Evolutionary conservation across 2,113 vertebrate genomes (phyloP), one percentile per base, ranked within the genome.

Genomic region (Ellobius talpinus): DNA sequence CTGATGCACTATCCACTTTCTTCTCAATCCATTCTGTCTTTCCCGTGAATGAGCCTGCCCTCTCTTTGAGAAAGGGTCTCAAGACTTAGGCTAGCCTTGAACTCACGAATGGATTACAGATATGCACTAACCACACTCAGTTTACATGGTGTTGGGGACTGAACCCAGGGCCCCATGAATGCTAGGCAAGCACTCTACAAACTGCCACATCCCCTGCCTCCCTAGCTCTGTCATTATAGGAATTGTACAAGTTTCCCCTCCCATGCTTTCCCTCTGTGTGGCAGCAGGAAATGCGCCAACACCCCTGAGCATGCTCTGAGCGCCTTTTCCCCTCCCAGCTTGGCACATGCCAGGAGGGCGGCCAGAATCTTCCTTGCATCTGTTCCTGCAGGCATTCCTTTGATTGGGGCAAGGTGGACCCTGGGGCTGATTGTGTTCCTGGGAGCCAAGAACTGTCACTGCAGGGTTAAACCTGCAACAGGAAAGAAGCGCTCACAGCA

Each of bases 401-500:
- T 93, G 89, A 61, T 90, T 90, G 87, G 74, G 21, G 24, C 47
- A 12, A 29, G 92, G 81, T 52, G 3, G 24, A 24, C 86, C 90
- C 95, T 47, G 81, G 91, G 85, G 76, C 95, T 82, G 92, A 74
- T 73, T 65, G 85, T 91, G 74, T 87, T 92, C 87, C 93, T 92
- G 58, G 50, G 94, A 91, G 52, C 61, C 31, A n/a, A 93, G 77
- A 72, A 50, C 86, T 94, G 92, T 84, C 68, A 7, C 8, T 33
- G 78, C 93, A 84, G 97, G 89, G 84, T 86, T 97, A 90, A 97
- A 92, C 96, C 94, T 93, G 81, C 93, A 92, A 39, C 90, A 65
- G 93, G 92, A 90, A 94, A 94, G 95, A 91, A 92, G 47, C 52
- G 5, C 87, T 93, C 87, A 21, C 36, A 23, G 90, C 79, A 73